Percentiles rank a stretch among this genome's conserved stretches.
These are phyloP conservation scores for Clinocottus analis DNA, from an alignment of 2,113 vertebrate species.

Conservation along the genomic window DNA sequence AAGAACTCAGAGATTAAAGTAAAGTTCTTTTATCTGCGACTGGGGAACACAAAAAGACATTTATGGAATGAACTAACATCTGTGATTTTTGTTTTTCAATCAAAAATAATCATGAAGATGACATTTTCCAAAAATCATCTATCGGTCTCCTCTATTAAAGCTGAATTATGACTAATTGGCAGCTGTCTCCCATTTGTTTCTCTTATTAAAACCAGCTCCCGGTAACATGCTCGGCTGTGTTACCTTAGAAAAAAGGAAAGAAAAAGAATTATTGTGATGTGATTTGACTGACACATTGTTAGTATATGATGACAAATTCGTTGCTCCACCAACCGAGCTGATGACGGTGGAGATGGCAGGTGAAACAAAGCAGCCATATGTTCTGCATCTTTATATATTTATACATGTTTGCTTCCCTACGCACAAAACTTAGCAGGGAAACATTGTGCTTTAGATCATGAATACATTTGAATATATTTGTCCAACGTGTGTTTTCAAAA, in stretches of 20 bases:
- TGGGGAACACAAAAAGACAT: background rate
- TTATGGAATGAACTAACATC: background rate
- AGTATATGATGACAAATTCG: background rate
- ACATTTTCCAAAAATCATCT: background rate
- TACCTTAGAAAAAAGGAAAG: background rate
- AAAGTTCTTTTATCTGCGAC: background rate
- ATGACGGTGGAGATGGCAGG: slow-evolving; percentile 14
- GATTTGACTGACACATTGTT: slow-evolving; percentile 1
- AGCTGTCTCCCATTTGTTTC: background rate
- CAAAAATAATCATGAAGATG: background rate
- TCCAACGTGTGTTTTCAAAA: slow-evolving; percentile 14
- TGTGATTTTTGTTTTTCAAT: background rate
- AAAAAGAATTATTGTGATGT: background rate
- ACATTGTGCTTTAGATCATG: slow-evolving; percentile 2
- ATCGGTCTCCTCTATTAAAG: background rate
- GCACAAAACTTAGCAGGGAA: background rate
- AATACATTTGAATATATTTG: slow-evolving; percentile 52
- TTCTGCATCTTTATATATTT: slow-evolving; percentile 1
- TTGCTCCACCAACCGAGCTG: background rate
- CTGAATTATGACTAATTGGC: background rate
- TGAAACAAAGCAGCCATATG: slow-evolving; percentile 21
- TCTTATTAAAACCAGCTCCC: background rate
- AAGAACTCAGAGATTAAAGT: background rate
- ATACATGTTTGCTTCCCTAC: background rate
- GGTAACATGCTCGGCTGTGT: background rate